Conservation (phyloP, 2,113 vertebrate genomes). For the Orcinus orca region DNA sequence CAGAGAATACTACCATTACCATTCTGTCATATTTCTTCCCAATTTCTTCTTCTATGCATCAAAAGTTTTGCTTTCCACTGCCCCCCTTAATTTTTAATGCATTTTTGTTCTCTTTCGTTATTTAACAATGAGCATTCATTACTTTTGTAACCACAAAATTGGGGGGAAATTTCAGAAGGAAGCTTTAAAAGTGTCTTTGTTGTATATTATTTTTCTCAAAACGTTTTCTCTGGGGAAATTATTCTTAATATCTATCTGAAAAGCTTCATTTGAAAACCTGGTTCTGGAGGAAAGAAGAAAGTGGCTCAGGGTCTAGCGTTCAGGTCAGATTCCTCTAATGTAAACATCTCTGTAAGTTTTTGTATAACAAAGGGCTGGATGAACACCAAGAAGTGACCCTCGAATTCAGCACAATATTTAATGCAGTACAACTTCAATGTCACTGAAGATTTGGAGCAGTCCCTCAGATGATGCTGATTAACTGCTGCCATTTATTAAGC, state of each 20-base stretch:
- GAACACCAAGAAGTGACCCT: neutral
- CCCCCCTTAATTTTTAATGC: neutral
- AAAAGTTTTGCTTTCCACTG: neutral
- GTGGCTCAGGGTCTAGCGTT: neutral
- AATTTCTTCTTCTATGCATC: conserved; percentile 6
- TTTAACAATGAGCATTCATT: neutral
- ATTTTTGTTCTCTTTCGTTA: conserved; percentile 5
- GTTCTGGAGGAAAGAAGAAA: neutral
- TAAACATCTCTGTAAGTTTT: neutral
- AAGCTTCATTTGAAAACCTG: neutral
- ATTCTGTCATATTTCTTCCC: neutral
- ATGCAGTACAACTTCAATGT: neutral
- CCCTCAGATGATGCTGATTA: neutral
- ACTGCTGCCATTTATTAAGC: neutral
- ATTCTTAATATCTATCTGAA: neutral
- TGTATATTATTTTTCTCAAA: neutral
- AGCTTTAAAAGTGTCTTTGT: neutral
- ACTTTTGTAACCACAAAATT: neutral
- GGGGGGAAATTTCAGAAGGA: neutral
- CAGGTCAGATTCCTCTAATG: neutral
- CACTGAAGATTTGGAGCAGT: neutral
- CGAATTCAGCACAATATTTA: neutral
- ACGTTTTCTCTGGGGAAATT: neutral
- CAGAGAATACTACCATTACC: conserved; percentile 31
- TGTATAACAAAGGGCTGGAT: neutral